phyloP scores from a whole-genome alignment of 2,888 invertebrate genomes.

The Mellilla xanthometata region DNA sequence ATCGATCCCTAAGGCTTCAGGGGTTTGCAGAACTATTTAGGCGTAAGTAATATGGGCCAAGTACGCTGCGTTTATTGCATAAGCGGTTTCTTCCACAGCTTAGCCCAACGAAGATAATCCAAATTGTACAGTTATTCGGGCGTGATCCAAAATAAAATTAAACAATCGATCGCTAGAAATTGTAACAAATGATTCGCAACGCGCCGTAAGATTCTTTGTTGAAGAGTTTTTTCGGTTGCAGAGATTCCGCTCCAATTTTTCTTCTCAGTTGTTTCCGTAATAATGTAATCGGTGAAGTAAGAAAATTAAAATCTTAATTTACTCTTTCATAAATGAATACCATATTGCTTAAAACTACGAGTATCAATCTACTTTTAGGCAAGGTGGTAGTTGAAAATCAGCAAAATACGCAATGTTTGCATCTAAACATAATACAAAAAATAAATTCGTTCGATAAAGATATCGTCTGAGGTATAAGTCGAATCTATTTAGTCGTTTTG shows the following conservation, averaged over 20 bases:
- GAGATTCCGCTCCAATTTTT: slow-evolving; percentile 14
- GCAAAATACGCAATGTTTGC: no score
- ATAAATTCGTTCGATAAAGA: no score
- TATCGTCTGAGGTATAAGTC: no score
- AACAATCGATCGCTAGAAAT: slow-evolving; percentile 40
- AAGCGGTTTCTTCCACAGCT: slow-evolving; percentile 6
- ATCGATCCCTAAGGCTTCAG: slow-evolving; percentile 9
- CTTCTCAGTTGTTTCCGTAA: slow-evolving; percentile 19
- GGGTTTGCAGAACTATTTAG: slow-evolving; percentile 4
- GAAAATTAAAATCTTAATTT: no score
- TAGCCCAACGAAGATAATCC: background rate
- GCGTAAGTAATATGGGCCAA: slow-evolving; percentile 2
- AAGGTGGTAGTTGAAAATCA: no score
- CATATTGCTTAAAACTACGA: no score
- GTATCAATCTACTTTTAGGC: no score
- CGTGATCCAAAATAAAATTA: slow-evolving; percentile 40
- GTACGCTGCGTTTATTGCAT: slow-evolving; percentile 12
- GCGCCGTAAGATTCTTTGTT: slow-evolving; percentile 11
- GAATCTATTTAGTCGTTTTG: no score
- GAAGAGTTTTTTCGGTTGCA: background rate
- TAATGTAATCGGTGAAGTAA: slow-evolving; percentile 15
- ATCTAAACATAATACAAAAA: no score
- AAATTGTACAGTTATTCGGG: slow-evolving; percentile 39
- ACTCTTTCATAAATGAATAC: no score
- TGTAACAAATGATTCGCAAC: slow-evolving; percentile 28